phyloP scores from a whole-genome alignment of 2,888 invertebrate species.

The Nomada fabriciana region DNA sequence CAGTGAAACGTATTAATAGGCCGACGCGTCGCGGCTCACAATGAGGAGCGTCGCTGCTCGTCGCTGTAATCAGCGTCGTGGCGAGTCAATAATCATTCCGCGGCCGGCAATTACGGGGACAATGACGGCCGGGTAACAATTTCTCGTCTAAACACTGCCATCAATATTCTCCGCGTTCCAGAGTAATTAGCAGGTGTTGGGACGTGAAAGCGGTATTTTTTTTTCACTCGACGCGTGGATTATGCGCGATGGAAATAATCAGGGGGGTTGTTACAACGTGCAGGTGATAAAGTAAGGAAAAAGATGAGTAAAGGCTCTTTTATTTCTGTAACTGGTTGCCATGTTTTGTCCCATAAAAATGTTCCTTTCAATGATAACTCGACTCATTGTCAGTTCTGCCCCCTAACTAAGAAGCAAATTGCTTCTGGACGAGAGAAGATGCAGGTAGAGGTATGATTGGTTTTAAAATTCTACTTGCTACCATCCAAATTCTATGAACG shows the following conservation, averaged over 20 bases:
- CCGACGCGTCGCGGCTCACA: constrained; percentile 47
- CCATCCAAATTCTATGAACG: background rate
- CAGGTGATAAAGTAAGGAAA: too few relatives aligned
- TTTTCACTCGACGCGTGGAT: background rate
- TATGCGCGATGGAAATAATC: background rate
- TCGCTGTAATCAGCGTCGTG: constrained; percentile 73
- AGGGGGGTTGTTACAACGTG: too few relatives aligned
- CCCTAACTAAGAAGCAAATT: background rate
- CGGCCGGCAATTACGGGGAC: constrained; percentile 76
- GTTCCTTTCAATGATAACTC: too few relatives aligned
- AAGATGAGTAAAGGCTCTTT: background rate
- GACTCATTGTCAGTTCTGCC: background rate
- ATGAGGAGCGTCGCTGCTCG: constrained; percentile 58
- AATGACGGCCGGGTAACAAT: constrained; percentile 76
- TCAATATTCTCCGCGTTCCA: constrained; percentile 78
- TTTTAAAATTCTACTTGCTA: background rate
- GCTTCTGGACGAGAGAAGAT: background rate
- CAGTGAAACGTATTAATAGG: constrained; percentile 65
- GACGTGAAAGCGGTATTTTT: constrained; percentile 74
- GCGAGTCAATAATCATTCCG: constrained; percentile 75
- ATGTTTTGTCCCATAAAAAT: too few relatives aligned
- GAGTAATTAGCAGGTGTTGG: constrained; percentile 77
- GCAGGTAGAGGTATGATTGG: background rate
- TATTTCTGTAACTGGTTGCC: too few relatives aligned
- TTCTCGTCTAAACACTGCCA: constrained; percentile 77